These are phyloP conservation scores for Diabrotica undecimpunctata DNA, from an alignment of 1,140 invertebrate species.

Conservation along the genomic window DNA sequence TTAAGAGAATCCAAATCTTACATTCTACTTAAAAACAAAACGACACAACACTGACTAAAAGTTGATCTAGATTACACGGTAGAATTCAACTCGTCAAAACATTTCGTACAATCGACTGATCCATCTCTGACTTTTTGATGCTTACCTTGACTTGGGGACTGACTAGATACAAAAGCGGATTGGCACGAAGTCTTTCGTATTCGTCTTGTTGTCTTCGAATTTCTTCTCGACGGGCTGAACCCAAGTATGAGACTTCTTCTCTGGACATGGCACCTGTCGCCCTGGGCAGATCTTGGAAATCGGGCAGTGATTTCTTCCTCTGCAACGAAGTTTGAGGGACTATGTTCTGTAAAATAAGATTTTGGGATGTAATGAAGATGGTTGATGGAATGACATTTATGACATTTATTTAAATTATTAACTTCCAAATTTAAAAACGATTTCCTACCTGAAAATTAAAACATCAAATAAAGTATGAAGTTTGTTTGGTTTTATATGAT, in stretches of 20 bases:
- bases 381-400: no score
- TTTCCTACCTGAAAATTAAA: no score
- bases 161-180: slow-evolving; percentile 91
- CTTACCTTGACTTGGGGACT: slow-evolving; percentile 93
- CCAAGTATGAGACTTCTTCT: slow-evolving; percentile 91
- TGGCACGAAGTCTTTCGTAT: slow-evolving; percentile 85
- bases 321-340: slow-evolving; percentile 58
- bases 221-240: slow-evolving; percentile 89
- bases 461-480: no score
- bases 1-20: not conserved
- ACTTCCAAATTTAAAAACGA: no score
- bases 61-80: slow-evolving; percentile 12
- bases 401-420: no score
- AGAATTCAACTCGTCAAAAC: slow-evolving; percentile 1
- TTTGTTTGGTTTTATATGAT: no score
- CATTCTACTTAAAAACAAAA: slow-evolving; percentile 5
- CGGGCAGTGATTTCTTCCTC: slow-evolving; percentile 93
- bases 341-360: slow-evolving; percentile 36
- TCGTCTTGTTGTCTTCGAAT: slow-evolving; percentile 86
- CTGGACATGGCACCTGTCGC: slow-evolving; percentile 80
- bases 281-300: slow-evolving; percentile 77
- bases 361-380: no score
- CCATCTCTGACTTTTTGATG: not conserved
- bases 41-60: slow-evolving; percentile 17
- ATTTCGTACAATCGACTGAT: not conserved